Evolutionary conservation across 2,113 vertebrate genomes (phyloP), one percentile per base, ranked within the genome.

Genomic region (Vanacampus margaritifer): DNA sequence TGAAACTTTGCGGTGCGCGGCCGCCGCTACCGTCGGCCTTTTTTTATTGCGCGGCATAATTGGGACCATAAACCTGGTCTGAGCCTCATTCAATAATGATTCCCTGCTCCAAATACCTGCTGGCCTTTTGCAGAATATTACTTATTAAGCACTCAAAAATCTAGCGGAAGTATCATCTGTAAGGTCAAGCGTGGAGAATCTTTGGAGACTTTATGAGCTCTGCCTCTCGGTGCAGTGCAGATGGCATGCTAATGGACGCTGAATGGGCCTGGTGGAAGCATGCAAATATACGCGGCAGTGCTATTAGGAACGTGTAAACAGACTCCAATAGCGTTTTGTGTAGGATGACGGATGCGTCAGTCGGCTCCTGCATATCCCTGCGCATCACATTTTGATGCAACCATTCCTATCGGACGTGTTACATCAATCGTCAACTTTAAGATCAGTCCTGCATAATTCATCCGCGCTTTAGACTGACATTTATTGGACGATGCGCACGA

Each of bases 171-270:
- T 89, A 83, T 86, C 88, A 89, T 87, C 81, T 65, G 83, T 91
- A 91, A 92, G 90, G 90, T 92, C 89, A 90, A 83, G 84, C 83
- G 74, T 89, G 84, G 86, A 78, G 87, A 89, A 91, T 90, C 83
- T 87, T 82, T 74, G 84, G 81, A 79, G 80, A 78, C 81, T 91
- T 89, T 88, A 88, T 90, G 88, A 79, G 86, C 80, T 86, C 54
- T 37, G 73, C 63, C 80, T 85, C 75, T 79, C 78, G 79, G 72
- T 69, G 78, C 78, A 67, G 72, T 74, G 81, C 81, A 80, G 74
- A 71, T 79, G 73, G 86, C 87, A 87, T 87, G 84, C 72, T 89
- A 89, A 87, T 91, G 77, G 73, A 64, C 46, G 23, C 21, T 6
- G 24, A 67, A 68, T 64, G 74, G 71, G 73, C 60, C 26, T 32